A percentile compares a stretch with the other conserved stretches of the same genome.
These are phyloP conservation scores for Onychorhynchus coronatus DNA, from an alignment of 2,113 vertebrate genomes.

Conservation along the genomic window DNA sequence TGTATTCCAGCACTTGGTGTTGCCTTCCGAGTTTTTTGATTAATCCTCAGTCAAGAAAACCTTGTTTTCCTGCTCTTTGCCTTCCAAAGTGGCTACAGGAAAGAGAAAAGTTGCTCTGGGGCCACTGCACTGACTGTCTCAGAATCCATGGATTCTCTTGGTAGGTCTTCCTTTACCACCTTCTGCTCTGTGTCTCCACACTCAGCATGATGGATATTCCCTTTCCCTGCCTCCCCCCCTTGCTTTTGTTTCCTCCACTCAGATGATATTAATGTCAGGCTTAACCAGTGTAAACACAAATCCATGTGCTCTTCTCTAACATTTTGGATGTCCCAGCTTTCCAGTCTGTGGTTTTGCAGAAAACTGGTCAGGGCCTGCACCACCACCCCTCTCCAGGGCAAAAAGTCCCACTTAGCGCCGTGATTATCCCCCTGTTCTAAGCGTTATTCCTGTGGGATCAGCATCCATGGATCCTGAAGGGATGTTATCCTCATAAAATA, in stretches of 20 bases:
- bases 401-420: not conserved
- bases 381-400: not conserved
- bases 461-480: rapidly evolving
- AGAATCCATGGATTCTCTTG: not conserved
- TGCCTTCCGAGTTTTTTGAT: not conserved
- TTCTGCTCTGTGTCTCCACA: not conserved
- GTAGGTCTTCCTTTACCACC: not conserved
- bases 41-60: not conserved
- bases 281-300: not conserved
- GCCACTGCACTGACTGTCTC: not conserved
- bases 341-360: not conserved
- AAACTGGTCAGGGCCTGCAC: not conserved
- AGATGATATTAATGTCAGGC: not conserved
- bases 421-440: not conserved
- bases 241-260: not conserved
- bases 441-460: not conserved
- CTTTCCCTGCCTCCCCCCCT: not conserved
- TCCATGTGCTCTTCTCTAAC: not conserved
- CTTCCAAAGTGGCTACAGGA: not conserved
- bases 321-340: not conserved
- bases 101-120: not conserved
- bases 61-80: not conserved
- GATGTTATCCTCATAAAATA: not conserved
- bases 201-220: not conserved
- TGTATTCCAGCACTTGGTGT: not conserved